Evolutionary conservation across 2,113 vertebrate genomes (phyloP).

Genomic region (Phycodurus eques): DNA sequence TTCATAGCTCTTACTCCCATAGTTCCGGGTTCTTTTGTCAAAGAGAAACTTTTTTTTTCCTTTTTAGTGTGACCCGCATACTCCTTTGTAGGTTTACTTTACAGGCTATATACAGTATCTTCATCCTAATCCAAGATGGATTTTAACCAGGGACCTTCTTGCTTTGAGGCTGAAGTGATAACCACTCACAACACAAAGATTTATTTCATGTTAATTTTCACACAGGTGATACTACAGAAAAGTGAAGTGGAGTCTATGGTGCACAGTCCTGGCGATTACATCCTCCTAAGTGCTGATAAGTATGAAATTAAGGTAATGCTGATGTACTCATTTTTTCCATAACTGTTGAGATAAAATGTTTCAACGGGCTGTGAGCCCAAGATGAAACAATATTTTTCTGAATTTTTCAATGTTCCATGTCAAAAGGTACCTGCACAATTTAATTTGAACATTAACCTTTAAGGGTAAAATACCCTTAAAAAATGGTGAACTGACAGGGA

Average conservation of each 20-base stretch:
- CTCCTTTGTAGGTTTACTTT: too few species aligned
- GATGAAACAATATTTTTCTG: background rate
- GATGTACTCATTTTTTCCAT: background rate
- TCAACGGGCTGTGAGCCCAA: background rate
- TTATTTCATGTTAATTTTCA: background rate
- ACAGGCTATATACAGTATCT: too few species aligned
- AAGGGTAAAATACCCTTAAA: too few species aligned
- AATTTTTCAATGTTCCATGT: background rate
- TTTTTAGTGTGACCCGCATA: too few species aligned
- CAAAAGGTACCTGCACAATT: background rate
- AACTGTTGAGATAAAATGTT: background rate
- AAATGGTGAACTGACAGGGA: too few species aligned
- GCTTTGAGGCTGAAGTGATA: constrained; percentile 10
- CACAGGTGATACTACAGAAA: constrained; percentile 92
- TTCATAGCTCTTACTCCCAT: too few species aligned
- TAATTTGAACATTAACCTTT: background rate
- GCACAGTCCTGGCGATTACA: constrained; percentile 94
- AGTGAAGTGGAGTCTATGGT: constrained; percentile 94
- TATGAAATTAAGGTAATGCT: constrained; percentile 94
- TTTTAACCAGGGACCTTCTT: background rate
- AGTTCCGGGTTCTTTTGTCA: too few species aligned
- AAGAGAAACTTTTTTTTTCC: too few species aligned
- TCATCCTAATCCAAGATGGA: too few species aligned
- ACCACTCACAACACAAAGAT: too few species aligned
- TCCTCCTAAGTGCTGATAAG: constrained; percentile 95